phyloP scores from a whole-genome alignment of 2,113 vertebrate genomes.

The Apodemus sylvaticus region DNA sequence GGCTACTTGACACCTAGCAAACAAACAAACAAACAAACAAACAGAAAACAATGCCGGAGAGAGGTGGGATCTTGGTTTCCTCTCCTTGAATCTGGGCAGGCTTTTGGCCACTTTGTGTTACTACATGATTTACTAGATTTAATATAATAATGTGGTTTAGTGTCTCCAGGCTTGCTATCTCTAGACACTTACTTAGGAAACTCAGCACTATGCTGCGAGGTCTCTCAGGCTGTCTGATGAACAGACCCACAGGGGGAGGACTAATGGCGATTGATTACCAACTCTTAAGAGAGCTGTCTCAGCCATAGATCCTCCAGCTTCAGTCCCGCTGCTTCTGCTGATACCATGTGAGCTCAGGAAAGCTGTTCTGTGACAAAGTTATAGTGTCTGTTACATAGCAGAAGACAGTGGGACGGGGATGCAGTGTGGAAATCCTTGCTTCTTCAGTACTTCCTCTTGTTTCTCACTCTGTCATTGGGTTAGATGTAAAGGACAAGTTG shows the following conservation, averaged over 20 bases:
- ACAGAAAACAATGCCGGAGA: neutral
- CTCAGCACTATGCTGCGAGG: neutral
- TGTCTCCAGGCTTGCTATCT: neutral
- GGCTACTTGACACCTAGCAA: no score
- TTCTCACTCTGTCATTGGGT: neutral
- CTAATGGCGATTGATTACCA: neutral
- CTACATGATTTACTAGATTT: constrained; percentile 2
- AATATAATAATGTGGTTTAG: neutral
- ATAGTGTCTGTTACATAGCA: neutral
- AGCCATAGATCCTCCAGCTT: neutral
- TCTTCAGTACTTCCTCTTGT: neutral
- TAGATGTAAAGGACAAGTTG: neutral
- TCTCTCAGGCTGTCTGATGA: neutral
- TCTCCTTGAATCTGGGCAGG: neutral
- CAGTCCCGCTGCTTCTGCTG: neutral
- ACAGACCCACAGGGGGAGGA: neutral
- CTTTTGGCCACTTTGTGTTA: neutral
- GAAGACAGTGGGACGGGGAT: neutral
- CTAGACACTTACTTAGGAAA: neutral
- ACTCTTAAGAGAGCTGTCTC: neutral
- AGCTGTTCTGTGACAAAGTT: neutral
- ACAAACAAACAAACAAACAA: neutral
- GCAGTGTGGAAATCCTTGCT: neutral
- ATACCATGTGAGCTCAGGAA: neutral
- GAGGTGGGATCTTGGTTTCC: neutral